Percentiles rank a stretch among this genome's conserved stretches.
Conservation (phyloP, 2,797 vertebrate species). For the Percopsis omiscomaycus region DNA sequence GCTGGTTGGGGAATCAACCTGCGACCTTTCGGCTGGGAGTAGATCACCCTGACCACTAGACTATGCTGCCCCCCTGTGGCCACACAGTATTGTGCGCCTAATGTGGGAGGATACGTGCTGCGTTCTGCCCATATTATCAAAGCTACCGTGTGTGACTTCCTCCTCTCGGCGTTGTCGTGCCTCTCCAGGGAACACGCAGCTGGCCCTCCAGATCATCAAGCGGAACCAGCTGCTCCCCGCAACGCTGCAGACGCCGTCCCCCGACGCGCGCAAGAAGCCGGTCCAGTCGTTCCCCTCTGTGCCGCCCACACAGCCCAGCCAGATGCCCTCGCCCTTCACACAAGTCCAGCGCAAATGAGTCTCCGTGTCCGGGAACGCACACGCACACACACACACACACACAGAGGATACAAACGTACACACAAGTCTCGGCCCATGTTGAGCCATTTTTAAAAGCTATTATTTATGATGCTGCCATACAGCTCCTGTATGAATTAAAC, state of each 20-base stretch:
- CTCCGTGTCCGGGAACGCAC: neutral
- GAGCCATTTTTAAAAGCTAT: constrained; percentile 36
- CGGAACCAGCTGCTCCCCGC: constrained; percentile 94
- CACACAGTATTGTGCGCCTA: too few species aligned
- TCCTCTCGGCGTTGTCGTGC: too few species aligned
- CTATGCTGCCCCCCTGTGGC: too few species aligned
- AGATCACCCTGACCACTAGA: too few species aligned
- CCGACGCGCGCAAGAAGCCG: constrained; percentile 87
- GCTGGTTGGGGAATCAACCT: too few species aligned
- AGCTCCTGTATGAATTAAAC: constrained; percentile 11
- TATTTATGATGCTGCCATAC: constrained; percentile 58
- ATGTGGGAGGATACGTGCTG: too few species aligned
- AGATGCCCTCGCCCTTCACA: constrained; percentile 87
- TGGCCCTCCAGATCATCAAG: constrained; percentile 99
- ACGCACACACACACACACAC: neutral
- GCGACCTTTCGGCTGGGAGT: too few species aligned
- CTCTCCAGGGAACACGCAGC: constrained; percentile 89
- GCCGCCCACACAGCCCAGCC: constrained; percentile 86
- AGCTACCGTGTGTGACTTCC: too few species aligned
- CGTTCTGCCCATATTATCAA: too few species aligned
- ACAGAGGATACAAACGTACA: neutral
- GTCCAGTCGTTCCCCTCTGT: constrained; percentile 79
- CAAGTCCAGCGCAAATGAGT: constrained; percentile 90
- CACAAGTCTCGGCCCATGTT: constrained; percentile 8
- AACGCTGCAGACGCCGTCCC: constrained; percentile 81